A percentile compares a stretch with the other conserved stretches of the same genome.
phyloP scores from a whole-genome alignment of 2,797 vertebrate genomes.

The Aldrovandia affinis region DNA sequence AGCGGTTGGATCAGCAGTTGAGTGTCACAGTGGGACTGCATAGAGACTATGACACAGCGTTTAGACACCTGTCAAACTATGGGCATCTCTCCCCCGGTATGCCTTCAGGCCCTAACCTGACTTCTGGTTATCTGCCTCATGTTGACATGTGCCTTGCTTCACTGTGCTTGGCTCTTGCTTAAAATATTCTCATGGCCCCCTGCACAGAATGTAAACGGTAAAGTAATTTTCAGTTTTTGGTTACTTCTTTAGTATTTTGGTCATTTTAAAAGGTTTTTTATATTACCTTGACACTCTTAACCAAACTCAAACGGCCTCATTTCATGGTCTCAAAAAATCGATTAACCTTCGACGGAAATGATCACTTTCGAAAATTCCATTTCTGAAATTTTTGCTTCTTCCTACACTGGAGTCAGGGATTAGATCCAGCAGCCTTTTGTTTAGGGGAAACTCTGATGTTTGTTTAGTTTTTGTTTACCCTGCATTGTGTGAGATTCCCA shows the following conservation, averaged over 20 bases:
- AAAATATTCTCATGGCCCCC: background rate
- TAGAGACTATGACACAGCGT: background rate
- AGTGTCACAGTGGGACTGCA: background rate
- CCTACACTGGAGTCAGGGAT: background rate
- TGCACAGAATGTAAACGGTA: background rate
- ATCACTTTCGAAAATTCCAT: background rate
- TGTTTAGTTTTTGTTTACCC: background rate
- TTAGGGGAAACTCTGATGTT: background rate
- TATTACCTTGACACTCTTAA: background rate
- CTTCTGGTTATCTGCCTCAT: background rate
- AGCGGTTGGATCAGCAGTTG: background rate
- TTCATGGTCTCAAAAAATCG: background rate
- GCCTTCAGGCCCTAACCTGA: background rate
- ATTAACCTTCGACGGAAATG: background rate
- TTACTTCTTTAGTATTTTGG: background rate
- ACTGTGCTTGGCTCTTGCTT: background rate
- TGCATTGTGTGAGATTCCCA: background rate
- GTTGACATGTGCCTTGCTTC: background rate
- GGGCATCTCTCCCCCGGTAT: background rate
- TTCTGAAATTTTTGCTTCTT: background rate
- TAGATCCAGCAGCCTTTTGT: background rate
- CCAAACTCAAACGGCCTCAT: background rate
- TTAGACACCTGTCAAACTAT: background rate
- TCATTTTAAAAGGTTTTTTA: background rate
- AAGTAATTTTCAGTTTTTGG: background rate